Percentiles rank a stretch among this genome's conserved stretches.
Conservation (phyloP, 2,797 vertebrate species). For the Pogoniulus pusillus region DNA sequence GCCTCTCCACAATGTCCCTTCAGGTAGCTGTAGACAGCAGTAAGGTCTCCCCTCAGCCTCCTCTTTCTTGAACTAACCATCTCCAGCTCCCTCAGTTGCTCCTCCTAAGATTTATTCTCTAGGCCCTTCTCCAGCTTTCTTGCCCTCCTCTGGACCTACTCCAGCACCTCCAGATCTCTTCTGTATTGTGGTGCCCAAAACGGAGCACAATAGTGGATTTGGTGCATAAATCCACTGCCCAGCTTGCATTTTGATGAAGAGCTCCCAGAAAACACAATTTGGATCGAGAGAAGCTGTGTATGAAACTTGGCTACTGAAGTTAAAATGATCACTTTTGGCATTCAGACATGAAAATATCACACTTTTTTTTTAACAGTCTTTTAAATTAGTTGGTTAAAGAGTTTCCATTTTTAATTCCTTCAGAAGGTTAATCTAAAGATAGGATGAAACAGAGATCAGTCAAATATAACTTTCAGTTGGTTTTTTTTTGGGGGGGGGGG, state of each 20-base stretch:
- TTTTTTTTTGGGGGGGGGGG: neutral
- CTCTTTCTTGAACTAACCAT: too few species aligned
- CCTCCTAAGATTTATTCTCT: too few species aligned
- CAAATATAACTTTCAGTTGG: neutral
- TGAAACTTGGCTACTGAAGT: neutral
- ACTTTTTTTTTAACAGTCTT: neutral
- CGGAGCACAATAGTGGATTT: neutral
- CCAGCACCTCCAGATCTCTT: too few species aligned
- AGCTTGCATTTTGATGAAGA: neutral
- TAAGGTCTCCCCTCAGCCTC: too few species aligned
- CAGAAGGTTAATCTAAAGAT: neutral
- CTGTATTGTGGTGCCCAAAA: too few species aligned
- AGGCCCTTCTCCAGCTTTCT: too few species aligned
- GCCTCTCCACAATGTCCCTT: too few species aligned
- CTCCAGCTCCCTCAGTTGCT: too few species aligned
- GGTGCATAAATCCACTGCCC: neutral
- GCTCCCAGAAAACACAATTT: neutral
- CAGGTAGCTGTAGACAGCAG: too few species aligned
- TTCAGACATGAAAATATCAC: neutral
- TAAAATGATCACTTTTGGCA: neutral
- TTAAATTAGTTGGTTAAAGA: neutral
- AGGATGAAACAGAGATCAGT: neutral
- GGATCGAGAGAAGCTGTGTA: neutral
- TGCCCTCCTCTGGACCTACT: too few species aligned
- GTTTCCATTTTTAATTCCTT: neutral